Base-by-base conservation (phyloP, 2,797 vertebrate genomes). In the Syndactyla subalaris region DNA sequence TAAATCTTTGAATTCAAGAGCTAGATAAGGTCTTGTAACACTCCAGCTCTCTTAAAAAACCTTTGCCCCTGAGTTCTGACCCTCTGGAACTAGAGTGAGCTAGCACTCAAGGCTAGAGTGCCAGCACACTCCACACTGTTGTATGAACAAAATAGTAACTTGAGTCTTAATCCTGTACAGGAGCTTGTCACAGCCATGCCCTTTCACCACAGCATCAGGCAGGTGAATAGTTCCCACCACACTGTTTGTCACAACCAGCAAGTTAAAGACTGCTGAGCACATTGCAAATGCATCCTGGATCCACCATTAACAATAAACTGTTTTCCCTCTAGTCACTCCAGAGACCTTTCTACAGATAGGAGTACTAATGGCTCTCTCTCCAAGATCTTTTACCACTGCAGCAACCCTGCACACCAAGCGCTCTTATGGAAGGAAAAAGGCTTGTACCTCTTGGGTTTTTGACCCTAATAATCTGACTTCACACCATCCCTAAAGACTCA, bases 81-180 rank as follows among this genome's bases (percentile, higher is more conserved):
- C 32, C 45, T 55, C 38, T 38, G 39, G 36, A 72, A 71, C 8
- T 14, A 4, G 10, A 65, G n/a, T 11, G 29, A 63, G 39, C 36
- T 34, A 30, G 45, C 55, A 39, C 52, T 83, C 10, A 12, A 41
- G 45, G 23, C 13, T 13, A 2, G 43, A 51, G 41, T 29, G 38
- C 34, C 34, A 86, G 52, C 43, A 68, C 48, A 71, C 4, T 12
- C 24, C 30, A n/a, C 14, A 23, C 27, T 39, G 36, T 23, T 6
- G 0, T 11, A 51, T 6, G 7, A 91, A 75, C 45, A 74, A 16
- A 61, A 26, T 1, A 5, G 3, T 2, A 58, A 29, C 57, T 41
- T 0, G 0, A 81, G 8, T 17, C 36, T 59, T 7, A 41, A 38
- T 41, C 32, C 63, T 10, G 7, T 19, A 17, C n/a, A 57, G 46